Conservation (phyloP, 2,888 invertebrate species). For the Dexiosoma caninum region DNA sequence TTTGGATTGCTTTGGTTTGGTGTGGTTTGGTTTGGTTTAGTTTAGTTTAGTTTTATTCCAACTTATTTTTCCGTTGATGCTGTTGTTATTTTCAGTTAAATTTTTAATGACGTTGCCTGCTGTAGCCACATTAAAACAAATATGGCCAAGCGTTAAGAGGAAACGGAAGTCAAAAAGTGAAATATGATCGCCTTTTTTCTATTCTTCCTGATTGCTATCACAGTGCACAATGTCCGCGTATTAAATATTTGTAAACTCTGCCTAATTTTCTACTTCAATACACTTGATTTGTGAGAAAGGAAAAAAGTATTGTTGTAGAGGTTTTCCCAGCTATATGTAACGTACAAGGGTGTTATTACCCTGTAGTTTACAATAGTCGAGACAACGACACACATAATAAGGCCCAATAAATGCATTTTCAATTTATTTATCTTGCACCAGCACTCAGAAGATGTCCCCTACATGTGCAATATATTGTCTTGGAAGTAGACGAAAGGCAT, state of each 20-base stretch:
- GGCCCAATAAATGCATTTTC: no score
- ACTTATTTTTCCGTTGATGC: not conserved
- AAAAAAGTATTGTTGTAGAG: not conserved
- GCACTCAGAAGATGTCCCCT: not conserved
- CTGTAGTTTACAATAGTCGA: not conserved
- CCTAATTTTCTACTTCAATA: constrained; percentile 49
- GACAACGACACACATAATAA: no score
- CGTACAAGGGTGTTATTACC: not conserved
- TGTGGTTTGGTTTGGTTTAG: constrained; percentile 6
- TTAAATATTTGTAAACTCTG: constrained; percentile 40
- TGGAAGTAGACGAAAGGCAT: no score
- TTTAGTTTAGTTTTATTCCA: not conserved
- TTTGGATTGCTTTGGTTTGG: constrained; percentile 29
- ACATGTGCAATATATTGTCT: no score
- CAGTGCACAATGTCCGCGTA: not conserved
- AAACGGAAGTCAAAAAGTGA: constrained; percentile 21
- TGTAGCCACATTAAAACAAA: constrained; percentile 21
- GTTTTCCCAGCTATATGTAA: not conserved
- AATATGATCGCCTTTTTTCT: constrained; percentile 13
- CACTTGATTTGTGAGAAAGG: constrained; percentile 34
- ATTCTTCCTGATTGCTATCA: not conserved
- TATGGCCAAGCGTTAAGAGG: constrained; percentile 6
- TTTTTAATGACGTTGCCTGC: not conserved
- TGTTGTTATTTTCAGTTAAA: no score
- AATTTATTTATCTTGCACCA: no score